Percentiles rank a stretch among this genome's conserved stretches.
Conservation (phyloP, 2,888 invertebrate genomes). For the Laspeyria flexula region DNA sequence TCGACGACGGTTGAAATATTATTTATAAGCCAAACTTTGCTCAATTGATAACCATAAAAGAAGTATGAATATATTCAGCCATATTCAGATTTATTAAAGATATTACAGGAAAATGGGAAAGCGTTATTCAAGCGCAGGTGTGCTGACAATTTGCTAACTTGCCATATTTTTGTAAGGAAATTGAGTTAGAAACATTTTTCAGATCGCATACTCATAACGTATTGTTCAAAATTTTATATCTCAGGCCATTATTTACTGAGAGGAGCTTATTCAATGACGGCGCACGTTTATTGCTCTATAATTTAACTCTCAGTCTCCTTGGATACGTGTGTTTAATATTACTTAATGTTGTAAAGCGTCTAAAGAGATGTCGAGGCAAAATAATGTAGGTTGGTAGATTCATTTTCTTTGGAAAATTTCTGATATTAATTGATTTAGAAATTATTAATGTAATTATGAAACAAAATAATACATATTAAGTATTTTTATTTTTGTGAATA, state of each 20-base stretch:
- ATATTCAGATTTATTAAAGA: conserved; percentile 77
- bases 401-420: not conserved
- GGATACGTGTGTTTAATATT: conserved; percentile 29
- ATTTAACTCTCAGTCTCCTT: conserved; percentile 33
- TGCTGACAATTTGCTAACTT: conserved; percentile 83
- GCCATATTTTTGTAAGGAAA: conserved; percentile 79
- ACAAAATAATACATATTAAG: no score
- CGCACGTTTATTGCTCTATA: conserved; percentile 43
- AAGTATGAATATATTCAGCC: conserved; percentile 73
- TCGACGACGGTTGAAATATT: conserved; percentile 28
- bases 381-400: not conserved
- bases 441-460: no score
- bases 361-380: conserved; percentile 8
- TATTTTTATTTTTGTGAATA: no score
- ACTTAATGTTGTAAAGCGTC: conserved; percentile 15
- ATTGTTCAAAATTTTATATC: conserved; percentile 47
- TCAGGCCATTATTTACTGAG: conserved; percentile 40
- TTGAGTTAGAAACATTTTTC: conserved; percentile 58
- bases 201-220: conserved; percentile 41
- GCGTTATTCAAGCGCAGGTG: conserved; percentile 83
- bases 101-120: conserved; percentile 78
- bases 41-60: conserved; percentile 58
- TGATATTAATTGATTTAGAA: not conserved
- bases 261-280: conserved; percentile 31
- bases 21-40: conserved; percentile 42